Percentiles rank a stretch among this genome's conserved stretches.
Conservation (phyloP, 2,888 invertebrate genomes). For the Amphiduros pacificus region DNA sequence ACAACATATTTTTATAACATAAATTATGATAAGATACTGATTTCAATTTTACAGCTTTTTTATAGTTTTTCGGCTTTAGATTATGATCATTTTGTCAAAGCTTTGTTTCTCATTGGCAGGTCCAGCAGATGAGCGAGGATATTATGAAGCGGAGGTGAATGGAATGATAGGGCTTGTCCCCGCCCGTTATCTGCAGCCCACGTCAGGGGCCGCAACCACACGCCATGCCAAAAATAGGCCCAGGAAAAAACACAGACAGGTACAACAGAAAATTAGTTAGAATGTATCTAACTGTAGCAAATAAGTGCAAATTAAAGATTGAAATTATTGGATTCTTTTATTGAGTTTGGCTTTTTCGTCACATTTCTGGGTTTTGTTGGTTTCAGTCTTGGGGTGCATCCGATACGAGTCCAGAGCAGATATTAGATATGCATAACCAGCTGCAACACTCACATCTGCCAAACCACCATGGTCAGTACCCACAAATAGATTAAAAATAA, state of each 20-base stretch:
- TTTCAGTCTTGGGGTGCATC: background rate
- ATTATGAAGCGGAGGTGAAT: conserved; percentile 49
- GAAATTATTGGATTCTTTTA: background rate
- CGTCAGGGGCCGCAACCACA: too few species aligned
- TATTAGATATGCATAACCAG: conserved; percentile 37
- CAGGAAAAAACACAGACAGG: conserved; percentile 2
- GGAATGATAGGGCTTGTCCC: conserved; percentile 50
- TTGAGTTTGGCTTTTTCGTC: too few species aligned
- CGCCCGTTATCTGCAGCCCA: conserved; percentile 45
- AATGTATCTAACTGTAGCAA: background rate
- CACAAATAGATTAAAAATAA: too few species aligned
- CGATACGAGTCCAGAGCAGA: conserved; percentile 44
- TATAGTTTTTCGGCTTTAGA: too few species aligned
- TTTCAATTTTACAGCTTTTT: too few species aligned
- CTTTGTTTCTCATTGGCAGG: conserved; percentile 31
- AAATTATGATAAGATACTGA: too few species aligned
- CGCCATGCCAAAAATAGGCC: background rate
- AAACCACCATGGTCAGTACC: conserved; percentile 14
- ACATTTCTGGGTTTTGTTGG: background rate
- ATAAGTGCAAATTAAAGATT: background rate
- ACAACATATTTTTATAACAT: too few species aligned
- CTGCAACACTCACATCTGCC: conserved; percentile 29
- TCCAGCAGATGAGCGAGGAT: conserved; percentile 44
- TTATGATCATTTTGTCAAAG: too few species aligned
- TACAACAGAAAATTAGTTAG: background rate